Conservation (phyloP, 35 echinoderm and acorn worm species). For the Hemicentrotus pulcherrimus region DNA sequence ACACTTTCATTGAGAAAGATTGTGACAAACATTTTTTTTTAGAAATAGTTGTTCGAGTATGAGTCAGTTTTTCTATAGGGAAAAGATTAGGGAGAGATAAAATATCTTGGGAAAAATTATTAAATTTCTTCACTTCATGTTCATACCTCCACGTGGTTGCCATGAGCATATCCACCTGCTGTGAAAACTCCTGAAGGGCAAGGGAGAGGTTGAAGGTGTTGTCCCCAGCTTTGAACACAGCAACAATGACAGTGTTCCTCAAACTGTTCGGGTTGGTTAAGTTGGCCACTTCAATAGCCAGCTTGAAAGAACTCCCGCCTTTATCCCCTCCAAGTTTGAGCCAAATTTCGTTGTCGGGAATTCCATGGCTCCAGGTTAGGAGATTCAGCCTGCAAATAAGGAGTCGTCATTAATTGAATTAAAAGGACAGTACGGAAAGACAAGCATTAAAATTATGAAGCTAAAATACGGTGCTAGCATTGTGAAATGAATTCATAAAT, state of each 20-base stretch:
- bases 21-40: too few relatives aligned
- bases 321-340: slow-evolving; percentile 78
- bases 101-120: too few relatives aligned
- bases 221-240: slow-evolving; percentile 62
- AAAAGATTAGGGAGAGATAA: background rate
- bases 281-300: slow-evolving; percentile 70
- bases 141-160: slow-evolving; percentile 54
- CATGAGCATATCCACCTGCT: slow-evolving; percentile 45
- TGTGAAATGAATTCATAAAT: background rate
- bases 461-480: background rate
- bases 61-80: background rate
- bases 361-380: slow-evolving; percentile 38
- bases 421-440: background rate
- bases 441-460: background rate
- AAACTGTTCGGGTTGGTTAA: slow-evolving; percentile 67
- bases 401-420: background rate
- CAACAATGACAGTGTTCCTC: slow-evolving; percentile 59
- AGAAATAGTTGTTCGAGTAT: background rate
- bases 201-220: slow-evolving; percentile 50
- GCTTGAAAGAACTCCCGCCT: slow-evolving; percentile 66
- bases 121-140: too few relatives aligned
- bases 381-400: background rate
- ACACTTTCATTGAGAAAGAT: background rate
- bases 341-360: slow-evolving; percentile 66
- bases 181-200: background rate